Base-by-base conservation (phyloP, 1,140 invertebrate species). In the Atopsyche davidsoni region DNA sequence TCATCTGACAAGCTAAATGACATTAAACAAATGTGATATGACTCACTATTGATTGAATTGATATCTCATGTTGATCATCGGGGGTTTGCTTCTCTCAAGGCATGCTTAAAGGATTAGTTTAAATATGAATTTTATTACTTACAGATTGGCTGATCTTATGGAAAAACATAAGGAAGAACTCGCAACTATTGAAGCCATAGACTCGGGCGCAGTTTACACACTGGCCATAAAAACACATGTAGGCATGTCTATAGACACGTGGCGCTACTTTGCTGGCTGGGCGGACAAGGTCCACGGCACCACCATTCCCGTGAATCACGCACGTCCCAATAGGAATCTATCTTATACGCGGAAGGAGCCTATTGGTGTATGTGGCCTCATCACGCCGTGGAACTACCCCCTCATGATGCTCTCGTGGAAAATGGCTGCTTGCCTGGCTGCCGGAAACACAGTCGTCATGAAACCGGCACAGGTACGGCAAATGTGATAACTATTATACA, bases 351-450 rank as follows among this genome's bases (percentile, higher is more conserved):
- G 83, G 61, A 85, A 85, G 57, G 93, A 96, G 67, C 91, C 93
- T 0, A 86, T 96, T 49, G 82, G 85, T 0, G 94, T 99, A 9
- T 95, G 91, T 68, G 96, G 87, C 0, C 77, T 97, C 31, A 86
- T 98, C 16, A 97, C 95, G 3, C 95, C 95, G 0, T 98, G 95
- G 96, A 98, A 98, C 65, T 99, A 97, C 65, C 94, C 95, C 0
- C 64, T 98, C 6, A 85, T 97, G 79, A 98, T 99, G 94, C 74
- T 95, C n/a, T 91, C 93, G 0, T 98, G 94, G 94, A 98, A 99
- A 64, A 86, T 98, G 78, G 95, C 92, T 0, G 94, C 96, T 0
- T 96, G 95, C 54, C 73, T 99, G 14, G 89, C 92, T 0, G 89
- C 89, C 14, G 94, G 95, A 9, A 98, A 97, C 61, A 89, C 85